phyloP scores from a whole-genome alignment of 2,113 vertebrate species.

The Beaufortia kweichowensis region DNA sequence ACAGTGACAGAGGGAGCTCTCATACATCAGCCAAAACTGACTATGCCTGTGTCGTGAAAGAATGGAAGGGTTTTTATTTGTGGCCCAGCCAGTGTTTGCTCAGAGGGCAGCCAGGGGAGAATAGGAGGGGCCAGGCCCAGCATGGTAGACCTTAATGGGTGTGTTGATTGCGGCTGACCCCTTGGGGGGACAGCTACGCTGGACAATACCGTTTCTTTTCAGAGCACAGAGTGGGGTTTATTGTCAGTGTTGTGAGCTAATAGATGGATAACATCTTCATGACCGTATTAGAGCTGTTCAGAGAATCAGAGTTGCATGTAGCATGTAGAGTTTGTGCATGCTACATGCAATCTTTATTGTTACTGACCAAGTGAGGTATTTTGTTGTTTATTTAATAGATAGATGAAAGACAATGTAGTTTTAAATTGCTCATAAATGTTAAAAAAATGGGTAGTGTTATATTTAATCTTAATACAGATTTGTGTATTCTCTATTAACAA shows the following conservation, averaged over 20 bases:
- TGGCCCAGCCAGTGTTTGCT: conserved; percentile 56
- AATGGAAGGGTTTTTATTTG: conserved; percentile 59
- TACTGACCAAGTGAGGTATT: neutral
- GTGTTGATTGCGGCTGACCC: conserved; percentile 25
- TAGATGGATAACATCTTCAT: conserved; percentile 18
- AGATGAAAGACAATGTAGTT: too few species aligned
- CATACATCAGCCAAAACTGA: conserved; percentile 57
- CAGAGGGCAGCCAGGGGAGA: conserved; percentile 43
- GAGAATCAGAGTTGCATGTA: neutral
- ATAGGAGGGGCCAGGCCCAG: conserved; percentile 25
- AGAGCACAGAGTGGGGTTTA: neutral
- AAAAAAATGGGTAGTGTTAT: too few species aligned
- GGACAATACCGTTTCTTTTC: conserved; percentile 34
- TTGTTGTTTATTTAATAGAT: neutral
- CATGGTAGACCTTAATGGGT: conserved; percentile 36
- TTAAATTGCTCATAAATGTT: too few species aligned
- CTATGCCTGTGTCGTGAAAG: conserved; percentile 54
- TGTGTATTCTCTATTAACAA: neutral
- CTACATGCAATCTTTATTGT: too few species aligned
- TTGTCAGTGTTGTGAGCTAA: conserved; percentile 21
- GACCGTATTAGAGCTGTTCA: neutral
- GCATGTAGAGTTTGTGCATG: neutral
- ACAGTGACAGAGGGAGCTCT: conserved; percentile 43
- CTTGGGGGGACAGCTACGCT: conserved; percentile 4
- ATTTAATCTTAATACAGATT: neutral